Conservation (phyloP, 2,888 invertebrate genomes). For the Agapostemon virescens region DNA sequence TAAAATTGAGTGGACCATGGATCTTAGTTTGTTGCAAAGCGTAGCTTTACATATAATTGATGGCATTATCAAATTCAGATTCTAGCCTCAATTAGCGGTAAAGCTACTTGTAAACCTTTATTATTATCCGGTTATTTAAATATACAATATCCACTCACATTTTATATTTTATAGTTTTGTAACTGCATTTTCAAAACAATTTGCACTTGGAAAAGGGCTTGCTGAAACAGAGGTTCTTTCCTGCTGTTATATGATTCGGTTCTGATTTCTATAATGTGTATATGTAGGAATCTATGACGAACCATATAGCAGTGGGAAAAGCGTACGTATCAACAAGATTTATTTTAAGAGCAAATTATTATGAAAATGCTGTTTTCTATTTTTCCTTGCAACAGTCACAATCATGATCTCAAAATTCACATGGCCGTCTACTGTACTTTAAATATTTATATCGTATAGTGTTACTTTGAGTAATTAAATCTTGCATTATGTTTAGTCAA, state of each 20-base stretch:
- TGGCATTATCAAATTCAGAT: conserved; percentile 49
- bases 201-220: too few species aligned
- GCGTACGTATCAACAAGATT: conserved; percentile 43
- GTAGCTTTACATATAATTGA: conserved; percentile 61
- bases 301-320: too few species aligned
- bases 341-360: conserved; percentile 39
- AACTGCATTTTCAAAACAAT: too few species aligned
- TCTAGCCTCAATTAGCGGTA: conserved; percentile 53
- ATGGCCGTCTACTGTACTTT: conserved; percentile 43
- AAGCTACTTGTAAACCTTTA: conserved; percentile 47
- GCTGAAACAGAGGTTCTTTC: too few species aligned
- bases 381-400: conserved; percentile 28
- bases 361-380: conserved; percentile 4
- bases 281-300: too few species aligned
- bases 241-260: too few species aligned
- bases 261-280: too few species aligned
- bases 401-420: conserved; percentile 49
- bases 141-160: conserved; percentile 39
- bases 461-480: conserved; percentile 54
- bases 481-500: conserved; percentile 54
- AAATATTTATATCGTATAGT: conserved; percentile 47
- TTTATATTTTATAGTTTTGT: conserved; percentile 50
- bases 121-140: conserved; percentile 48
- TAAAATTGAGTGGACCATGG: conserved; percentile 68
- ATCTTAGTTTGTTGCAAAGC: conserved; percentile 60